A percentile compares a stretch with the other conserved stretches of the same genome.
Evolutionary conservation across 1,140 invertebrate species (phyloP).

Genomic region (Pararge aegeria): DNA sequence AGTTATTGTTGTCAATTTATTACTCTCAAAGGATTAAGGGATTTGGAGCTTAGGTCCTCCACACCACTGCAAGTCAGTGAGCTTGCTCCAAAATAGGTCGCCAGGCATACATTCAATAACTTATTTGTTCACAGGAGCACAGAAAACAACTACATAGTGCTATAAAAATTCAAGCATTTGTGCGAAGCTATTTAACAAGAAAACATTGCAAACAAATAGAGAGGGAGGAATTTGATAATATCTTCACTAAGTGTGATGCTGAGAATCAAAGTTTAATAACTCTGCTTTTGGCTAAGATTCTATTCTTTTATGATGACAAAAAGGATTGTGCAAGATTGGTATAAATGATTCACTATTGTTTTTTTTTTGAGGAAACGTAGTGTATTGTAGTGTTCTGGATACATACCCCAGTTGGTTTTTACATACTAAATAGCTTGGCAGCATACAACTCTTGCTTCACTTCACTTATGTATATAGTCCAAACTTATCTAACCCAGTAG

Average conservation of each 20-base stretch:
- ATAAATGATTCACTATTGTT: constrained; percentile 39
- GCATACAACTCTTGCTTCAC: no score
- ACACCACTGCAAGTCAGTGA: no score
- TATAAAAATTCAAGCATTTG: constrained; percentile 88
- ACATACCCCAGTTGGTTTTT: no score
- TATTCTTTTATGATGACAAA: constrained; percentile 88
- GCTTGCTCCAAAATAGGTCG: no score
- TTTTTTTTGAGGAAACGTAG: neutral
- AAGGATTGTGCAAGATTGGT: constrained; percentile 87
- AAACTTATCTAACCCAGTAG: no score
- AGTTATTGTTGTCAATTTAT: constrained; percentile 15
- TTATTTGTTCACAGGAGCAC: constrained; percentile 80
- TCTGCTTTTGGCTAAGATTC: constrained; percentile 81
- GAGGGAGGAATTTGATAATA: constrained; percentile 85
- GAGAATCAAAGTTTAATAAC: constrained; percentile 77
- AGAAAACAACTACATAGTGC: constrained; percentile 85
- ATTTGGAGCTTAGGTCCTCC: no score
- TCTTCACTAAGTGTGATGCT: constrained; percentile 75
- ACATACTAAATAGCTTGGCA: no score
- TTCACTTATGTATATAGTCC: no score
- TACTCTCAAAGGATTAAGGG: neutral
- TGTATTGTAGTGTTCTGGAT: neutral
- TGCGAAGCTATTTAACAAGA: constrained; percentile 87
- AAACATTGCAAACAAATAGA: constrained; percentile 84
- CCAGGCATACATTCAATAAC: no score